Conservation (phyloP, 2,888 invertebrate genomes). For the Hartigia nigra region DNA sequence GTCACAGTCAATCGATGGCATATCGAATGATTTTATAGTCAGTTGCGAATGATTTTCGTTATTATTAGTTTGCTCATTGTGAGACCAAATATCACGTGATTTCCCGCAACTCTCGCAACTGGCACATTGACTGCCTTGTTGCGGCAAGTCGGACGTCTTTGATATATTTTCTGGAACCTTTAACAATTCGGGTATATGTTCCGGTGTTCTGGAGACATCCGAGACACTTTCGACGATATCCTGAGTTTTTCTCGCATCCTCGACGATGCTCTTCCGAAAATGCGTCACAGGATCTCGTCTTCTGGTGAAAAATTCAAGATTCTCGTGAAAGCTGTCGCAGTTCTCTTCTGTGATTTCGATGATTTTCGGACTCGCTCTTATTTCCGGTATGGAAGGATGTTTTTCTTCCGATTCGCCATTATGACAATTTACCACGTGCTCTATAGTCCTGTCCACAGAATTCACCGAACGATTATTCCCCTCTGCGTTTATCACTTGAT, state of each 20-base stretch:
- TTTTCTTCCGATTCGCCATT: slow-evolving; percentile 22
- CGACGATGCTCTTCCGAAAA: slow-evolving; percentile 1
- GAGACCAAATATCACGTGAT: slow-evolving; percentile 10
- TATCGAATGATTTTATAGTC: slow-evolving; percentile 54
- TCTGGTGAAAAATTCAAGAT: slow-evolving; percentile 57
- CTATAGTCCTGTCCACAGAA: slow-evolving; percentile 55
- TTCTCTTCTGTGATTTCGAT: slow-evolving; percentile 61
- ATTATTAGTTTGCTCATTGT: not conserved
- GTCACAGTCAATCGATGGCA: slow-evolving; percentile 60
- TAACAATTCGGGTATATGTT: slow-evolving; percentile 7
- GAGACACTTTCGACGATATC: slow-evolving; percentile 21
- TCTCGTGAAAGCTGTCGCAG: slow-evolving; percentile 61
- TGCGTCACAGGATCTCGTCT: slow-evolving; percentile 39
- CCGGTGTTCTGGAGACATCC: slow-evolving; percentile 3
- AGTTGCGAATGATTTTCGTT: slow-evolving; percentile 32
- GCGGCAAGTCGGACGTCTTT: not conserved
- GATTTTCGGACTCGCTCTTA: slow-evolving; percentile 44
- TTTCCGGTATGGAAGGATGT: not conserved
- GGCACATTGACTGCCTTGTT: slow-evolving; percentile 9
- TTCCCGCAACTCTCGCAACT: slow-evolving; percentile 27
- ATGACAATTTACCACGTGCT: slow-evolving; percentile 52
- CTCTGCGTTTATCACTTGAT: slow-evolving; percentile 16
- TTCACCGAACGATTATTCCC: slow-evolving; percentile 44
- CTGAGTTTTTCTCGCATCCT: not conserved
- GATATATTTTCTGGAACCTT: slow-evolving; percentile 1